Percentiles rank a stretch among this genome's conserved stretches.
phyloP scores from a whole-genome alignment of 1,140 invertebrate species.

The Drosophila truncata region DNA sequence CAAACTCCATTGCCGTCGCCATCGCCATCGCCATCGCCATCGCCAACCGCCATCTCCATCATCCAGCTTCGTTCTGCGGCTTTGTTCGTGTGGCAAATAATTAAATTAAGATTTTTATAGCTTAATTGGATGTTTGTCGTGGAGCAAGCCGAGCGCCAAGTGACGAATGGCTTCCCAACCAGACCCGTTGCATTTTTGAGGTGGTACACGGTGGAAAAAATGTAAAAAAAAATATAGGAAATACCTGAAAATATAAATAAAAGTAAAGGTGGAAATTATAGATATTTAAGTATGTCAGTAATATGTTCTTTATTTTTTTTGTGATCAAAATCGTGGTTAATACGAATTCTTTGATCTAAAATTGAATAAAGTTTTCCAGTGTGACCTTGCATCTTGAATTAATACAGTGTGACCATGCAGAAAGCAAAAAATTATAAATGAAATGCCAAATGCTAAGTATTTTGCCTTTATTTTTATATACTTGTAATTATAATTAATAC shows the following conservation, averaged over 20 bases:
- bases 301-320: too few species aligned
- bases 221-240: too few species aligned
- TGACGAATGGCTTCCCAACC: constrained; percentile 39
- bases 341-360: not conserved
- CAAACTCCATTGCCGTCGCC: constrained; percentile 3
- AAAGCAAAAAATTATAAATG: too few species aligned
- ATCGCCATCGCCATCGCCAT: not conserved
- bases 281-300: too few species aligned
- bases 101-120: constrained; percentile 82
- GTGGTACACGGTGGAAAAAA: constrained; percentile 7
- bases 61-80: constrained; percentile 34
- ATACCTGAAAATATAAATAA: too few species aligned
- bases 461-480: too few species aligned
- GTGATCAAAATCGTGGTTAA: not conserved
- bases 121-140: constrained; percentile 81
- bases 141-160: constrained; percentile 36
- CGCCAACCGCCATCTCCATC: constrained; percentile 2
- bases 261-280: too few species aligned
- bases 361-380: not conserved
- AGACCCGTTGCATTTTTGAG: constrained; percentile 41
- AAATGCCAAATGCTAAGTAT: too few species aligned
- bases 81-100: constrained; percentile 81
- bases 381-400: too few species aligned
- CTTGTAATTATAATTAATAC: not conserved
- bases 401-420: not conserved